These are phyloP conservation scores for Eumacrocentrus americanus DNA, from an alignment of 2,888 invertebrate genomes.

Conservation along the genomic window DNA sequence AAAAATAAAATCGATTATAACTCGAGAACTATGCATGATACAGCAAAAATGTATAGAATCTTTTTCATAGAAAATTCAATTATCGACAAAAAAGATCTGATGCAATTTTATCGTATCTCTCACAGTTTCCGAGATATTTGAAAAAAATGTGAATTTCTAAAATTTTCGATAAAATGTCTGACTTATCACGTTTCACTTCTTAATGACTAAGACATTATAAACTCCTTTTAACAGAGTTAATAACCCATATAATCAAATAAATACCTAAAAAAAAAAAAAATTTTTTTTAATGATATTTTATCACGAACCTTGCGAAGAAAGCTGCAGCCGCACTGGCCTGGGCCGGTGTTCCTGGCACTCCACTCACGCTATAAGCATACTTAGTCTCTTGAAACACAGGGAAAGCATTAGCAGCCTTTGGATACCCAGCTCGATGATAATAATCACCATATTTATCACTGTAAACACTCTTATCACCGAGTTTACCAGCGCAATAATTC, in stretches of 20 bases:
- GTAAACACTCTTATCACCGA: conserved; percentile 41
- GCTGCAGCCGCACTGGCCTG: conserved; percentile 68
- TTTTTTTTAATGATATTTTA: conserved; percentile 29
- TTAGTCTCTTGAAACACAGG: conserved; percentile 62
- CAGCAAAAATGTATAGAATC: too few relatives aligned
- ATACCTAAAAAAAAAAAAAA: conserved; percentile 7
- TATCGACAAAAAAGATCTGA: background rate
- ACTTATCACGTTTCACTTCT: too few relatives aligned
- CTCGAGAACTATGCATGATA: too few relatives aligned
- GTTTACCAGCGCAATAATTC: conserved; percentile 43
- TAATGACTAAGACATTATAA: too few relatives aligned
- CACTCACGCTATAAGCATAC: conserved; percentile 65
- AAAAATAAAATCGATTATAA: too few relatives aligned
- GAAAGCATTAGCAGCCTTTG: conserved; percentile 49
- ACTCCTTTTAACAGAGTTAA: background rate
- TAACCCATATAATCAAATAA: background rate
- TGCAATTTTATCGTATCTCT: too few relatives aligned
- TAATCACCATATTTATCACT: conserved; percentile 51
- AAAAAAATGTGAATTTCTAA: too few relatives aligned
- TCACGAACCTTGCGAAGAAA: conserved; percentile 69
- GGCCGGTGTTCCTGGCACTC: conserved; percentile 63
- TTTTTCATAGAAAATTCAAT: too few relatives aligned
- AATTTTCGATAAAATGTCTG: too few relatives aligned
- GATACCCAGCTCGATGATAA: conserved; percentile 49
- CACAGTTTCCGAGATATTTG: too few relatives aligned